Conservation (phyloP, 1,140 invertebrate genomes). For the Mya arenaria region DNA sequence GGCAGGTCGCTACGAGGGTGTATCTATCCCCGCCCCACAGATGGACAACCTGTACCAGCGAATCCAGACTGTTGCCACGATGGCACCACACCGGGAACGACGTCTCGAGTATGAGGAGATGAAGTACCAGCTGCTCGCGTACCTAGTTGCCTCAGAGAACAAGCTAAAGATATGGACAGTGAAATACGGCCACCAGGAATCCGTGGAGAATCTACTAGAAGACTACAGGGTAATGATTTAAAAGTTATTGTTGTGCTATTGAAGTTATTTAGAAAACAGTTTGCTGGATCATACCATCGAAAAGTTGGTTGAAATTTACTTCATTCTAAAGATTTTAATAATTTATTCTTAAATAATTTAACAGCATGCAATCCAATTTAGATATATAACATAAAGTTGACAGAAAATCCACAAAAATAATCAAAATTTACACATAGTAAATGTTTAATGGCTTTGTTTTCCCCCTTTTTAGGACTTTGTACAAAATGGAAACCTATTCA, state of each 20-base stretch:
- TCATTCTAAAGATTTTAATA: too few relatives aligned
- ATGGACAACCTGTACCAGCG: conserved; percentile 90
- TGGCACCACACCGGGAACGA: conserved; percentile 65
- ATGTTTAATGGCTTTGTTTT: too few relatives aligned
- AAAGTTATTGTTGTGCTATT: too few relatives aligned
- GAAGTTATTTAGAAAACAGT: too few relatives aligned
- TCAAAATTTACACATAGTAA: too few relatives aligned
- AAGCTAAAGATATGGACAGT: conserved; percentile 94
- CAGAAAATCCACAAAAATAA: too few relatives aligned
- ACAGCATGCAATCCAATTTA: too few relatives aligned
- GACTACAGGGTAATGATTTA: conserved; percentile 91
- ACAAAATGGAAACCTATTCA: conserved; percentile 94
- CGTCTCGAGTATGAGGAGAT: conserved; percentile 76
- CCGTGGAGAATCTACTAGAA: conserved; percentile 91
- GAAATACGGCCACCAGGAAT: conserved; percentile 92
- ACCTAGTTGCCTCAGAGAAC: conserved; percentile 93
- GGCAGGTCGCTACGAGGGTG: conserved; percentile 75
- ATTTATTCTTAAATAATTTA: too few relatives aligned
- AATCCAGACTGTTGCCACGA: conserved; percentile 82
- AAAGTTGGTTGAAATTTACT: too few relatives aligned
- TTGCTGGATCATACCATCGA: too few relatives aligned
- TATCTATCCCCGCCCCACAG: conserved; percentile 87
- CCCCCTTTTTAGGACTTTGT: conserved; percentile 83
- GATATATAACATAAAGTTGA: too few relatives aligned
- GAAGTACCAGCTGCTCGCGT: conserved; percentile 85